These are phyloP conservation scores for Dryococelus australis DNA, from an alignment of 2,888 invertebrate species.

Conservation along the genomic window DNA sequence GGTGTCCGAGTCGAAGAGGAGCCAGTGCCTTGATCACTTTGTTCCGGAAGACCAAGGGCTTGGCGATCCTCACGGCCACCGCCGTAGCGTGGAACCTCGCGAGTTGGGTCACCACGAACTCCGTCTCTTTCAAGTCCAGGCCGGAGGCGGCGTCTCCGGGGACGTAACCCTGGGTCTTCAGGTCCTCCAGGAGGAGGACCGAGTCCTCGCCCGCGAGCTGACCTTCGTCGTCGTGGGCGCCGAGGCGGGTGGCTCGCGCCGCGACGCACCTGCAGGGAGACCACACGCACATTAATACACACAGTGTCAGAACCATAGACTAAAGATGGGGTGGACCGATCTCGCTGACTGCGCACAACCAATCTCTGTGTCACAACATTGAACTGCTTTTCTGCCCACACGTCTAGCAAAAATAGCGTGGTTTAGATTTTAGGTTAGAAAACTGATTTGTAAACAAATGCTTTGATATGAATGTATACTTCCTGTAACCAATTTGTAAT, in stretches of 20 bases:
- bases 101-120: conserved; percentile 60
- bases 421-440: no score
- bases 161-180: conserved; percentile 62
- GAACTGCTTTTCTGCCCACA: no score
- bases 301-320: no score
- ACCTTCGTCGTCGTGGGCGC: conserved; percentile 54
- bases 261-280: conserved; percentile 59
- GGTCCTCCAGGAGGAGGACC: conserved; percentile 65
- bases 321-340: no score
- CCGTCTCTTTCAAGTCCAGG: conserved; percentile 62
- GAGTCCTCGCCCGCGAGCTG: conserved; percentile 59
- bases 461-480: no score
- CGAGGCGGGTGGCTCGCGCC: conserved; percentile 56
- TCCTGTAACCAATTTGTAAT: no score
- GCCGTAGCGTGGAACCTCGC: conserved; percentile 67
- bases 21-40: conserved; percentile 51
- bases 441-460: no score
- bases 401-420: no score
- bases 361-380: no score
- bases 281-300: no score
- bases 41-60: conserved; percentile 59
- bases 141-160: conserved; percentile 62
- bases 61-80: conserved; percentile 62
- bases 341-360: no score
- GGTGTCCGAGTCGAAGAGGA: neutral